Evolutionary conservation across 2,797 vertebrate species (phyloP), one percentile per base, ranked within the genome.

Genomic region (Hylomyscus alleni): DNA sequence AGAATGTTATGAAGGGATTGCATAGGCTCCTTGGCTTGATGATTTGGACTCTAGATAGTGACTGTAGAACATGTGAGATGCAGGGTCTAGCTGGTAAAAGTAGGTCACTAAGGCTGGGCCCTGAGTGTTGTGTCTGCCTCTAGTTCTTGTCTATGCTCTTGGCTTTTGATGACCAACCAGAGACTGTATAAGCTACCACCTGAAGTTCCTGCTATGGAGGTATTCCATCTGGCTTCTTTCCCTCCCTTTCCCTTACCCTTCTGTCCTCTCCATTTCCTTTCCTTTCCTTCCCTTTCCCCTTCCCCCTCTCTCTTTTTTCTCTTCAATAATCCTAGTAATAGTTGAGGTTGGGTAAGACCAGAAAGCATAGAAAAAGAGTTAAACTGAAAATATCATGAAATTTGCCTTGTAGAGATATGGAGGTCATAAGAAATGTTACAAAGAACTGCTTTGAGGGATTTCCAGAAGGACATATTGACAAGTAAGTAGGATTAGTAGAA

Each of bases 211-310:
- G 19, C 44, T n/a, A 22, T 22, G 52, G 19, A 69, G 31, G 44
- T n/a, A 12, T 52, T 52, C 44, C 50, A 1, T 17, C 60, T n/a
- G 44, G 19, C 47, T 24, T 67, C 50, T 34, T 56, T 14, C 12
- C 12, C 6, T 37, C 12, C 34, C 31, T 5, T 20, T 5, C 19
- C 10, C 34, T 81, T 2, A 4, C 14, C 8, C 19, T 0, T 9
- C n/a, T 11, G 0, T 37, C 2, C 14, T 3, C 7, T 62, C 7
- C 37, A 4, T 40, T 29, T 8, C 12, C 3, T 14, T 4, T 24
- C 20, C 24, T 15, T 26, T 19, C 15, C 9, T 37, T 62, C 54
- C 76, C 34, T 6, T 24, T 60, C 22, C 37, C 24, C n/a, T 60
- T 5, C 14, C 4, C 11, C 3, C 22, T 44, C n/a, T 29, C 14